phyloP scores from a whole-genome alignment of 2,888 invertebrate genomes.

The Tipula helvola region DNA sequence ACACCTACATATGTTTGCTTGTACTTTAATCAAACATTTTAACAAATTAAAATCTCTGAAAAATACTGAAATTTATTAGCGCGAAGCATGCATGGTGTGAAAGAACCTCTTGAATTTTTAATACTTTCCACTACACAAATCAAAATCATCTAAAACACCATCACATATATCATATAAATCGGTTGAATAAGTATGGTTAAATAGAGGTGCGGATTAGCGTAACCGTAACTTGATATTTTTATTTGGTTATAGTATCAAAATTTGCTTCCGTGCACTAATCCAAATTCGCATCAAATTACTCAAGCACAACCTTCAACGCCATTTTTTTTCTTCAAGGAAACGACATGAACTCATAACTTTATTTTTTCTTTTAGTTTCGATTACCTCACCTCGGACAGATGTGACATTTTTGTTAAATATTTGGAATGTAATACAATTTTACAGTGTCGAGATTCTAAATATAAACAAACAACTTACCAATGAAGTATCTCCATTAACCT shows the following conservation, averaged over 20 bases:
- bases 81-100: too few species aligned
- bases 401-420: slow-evolving; percentile 5
- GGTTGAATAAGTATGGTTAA: background rate
- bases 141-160: background rate
- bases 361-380: background rate
- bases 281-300: background rate
- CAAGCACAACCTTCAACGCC: background rate
- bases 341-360: background rate
- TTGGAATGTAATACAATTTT: slow-evolving; percentile 5
- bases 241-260: background rate
- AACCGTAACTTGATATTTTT: background rate
- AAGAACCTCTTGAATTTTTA: too few species aligned
- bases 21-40: too few species aligned
- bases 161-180: background rate
- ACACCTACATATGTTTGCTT: too few species aligned
- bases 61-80: too few species aligned
- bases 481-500: slow-evolving; percentile 36
- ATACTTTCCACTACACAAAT: too few species aligned
- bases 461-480: slow-evolving; percentile 29
- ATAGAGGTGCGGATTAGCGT: background rate
- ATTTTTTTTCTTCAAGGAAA: background rate
- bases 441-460: background rate
- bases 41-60: too few species aligned
- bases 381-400: background rate
- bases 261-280: background rate